Base-by-base conservation (phyloP, 2,113 vertebrate genomes). In the Paradisaea rubra region DNA sequence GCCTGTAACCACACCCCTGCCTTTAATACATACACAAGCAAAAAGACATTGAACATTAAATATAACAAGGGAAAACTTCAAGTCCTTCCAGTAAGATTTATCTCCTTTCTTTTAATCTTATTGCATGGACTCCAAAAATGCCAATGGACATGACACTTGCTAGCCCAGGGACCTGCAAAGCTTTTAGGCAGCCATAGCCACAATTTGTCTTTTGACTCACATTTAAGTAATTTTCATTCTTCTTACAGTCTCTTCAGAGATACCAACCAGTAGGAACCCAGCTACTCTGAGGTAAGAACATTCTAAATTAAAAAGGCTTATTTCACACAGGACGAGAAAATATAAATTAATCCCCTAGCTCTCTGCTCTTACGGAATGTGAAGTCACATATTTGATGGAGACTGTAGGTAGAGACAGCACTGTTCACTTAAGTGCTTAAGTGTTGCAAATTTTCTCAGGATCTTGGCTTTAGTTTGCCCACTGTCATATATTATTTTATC, bases 371-470 rank as follows among this genome's bases (percentile, higher is more conserved):
- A 28, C 1, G 63, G 33, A 66, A 56, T 11, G 2, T n/a, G n/a
- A 89, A 89, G 3, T 13, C 19, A 74, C 10, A 10, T 13, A 13
- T 44, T 60, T 63, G 5, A 20, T 13, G 52, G 37, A 60, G 49
- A 56, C 9, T 39, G 11, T 30, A 70, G 33, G 9, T 64, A 39
- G 28, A 61, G 13, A 39, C 9, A 76, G 3, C 11, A 24, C 3
- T 4, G 0, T 27, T 79, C 6, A 12, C 8, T 3, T 31, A 30
- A 20, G 18, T 50, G 57, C 27, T 33, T 28, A 81, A 50, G 10
- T 39, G 16, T 50, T 69, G 18, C 1, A 1, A 33, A 15, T 4
- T 79, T 87, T 79, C 15, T 91, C 0, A 0, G 9, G 13, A 69
- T 60, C 24, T 53, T 64, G 30, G 5, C 13, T 76, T 68, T 47